Conservation (phyloP, 2,888 invertebrate genomes). For the Plagodis dolabraria region DNA sequence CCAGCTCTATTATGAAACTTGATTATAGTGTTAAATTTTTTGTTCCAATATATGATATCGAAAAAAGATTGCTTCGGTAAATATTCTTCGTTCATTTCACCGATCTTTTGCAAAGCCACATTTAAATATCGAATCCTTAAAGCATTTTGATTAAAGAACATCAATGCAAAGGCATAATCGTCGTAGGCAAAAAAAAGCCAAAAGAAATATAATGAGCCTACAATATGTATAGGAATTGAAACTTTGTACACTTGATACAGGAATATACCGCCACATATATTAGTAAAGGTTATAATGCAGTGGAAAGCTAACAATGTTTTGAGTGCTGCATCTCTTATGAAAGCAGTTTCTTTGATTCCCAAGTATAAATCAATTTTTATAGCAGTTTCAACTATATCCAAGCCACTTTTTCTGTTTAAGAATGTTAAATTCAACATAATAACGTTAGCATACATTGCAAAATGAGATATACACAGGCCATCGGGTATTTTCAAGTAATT, state of each 20-base stretch:
- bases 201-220: conserved; percentile 46
- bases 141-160: conserved; percentile 40
- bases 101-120: conserved; percentile 58
- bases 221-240: conserved; percentile 41
- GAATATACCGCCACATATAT: conserved; percentile 40
- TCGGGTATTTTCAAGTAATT: conserved; percentile 52
- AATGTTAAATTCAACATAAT: conserved; percentile 53
- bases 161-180: conserved; percentile 46
- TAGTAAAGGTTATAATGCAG: conserved; percentile 32
- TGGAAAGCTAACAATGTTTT: conserved; percentile 37
- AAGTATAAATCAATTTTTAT: conserved; percentile 61
- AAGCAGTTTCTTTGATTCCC: conserved; percentile 59
- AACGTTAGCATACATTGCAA: conserved; percentile 46
- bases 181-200: conserved; percentile 53
- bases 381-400: conserved; percentile 46
- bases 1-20: conserved; percentile 49
- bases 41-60: conserved; percentile 56
- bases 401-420: conserved; percentile 46
- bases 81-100: conserved; percentile 52
- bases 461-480: conserved; percentile 46
- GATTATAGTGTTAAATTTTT: conserved; percentile 52
- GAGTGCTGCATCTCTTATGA: conserved; percentile 54
- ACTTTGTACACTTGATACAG: conserved; percentile 47
- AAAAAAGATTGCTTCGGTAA: conserved; percentile 57
- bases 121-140: conserved; percentile 63